Percentiles rank a stretch among this genome's conserved stretches.
phyloP scores from a whole-genome alignment of 2,888 invertebrate species.

The Calliphora vomitoria region DNA sequence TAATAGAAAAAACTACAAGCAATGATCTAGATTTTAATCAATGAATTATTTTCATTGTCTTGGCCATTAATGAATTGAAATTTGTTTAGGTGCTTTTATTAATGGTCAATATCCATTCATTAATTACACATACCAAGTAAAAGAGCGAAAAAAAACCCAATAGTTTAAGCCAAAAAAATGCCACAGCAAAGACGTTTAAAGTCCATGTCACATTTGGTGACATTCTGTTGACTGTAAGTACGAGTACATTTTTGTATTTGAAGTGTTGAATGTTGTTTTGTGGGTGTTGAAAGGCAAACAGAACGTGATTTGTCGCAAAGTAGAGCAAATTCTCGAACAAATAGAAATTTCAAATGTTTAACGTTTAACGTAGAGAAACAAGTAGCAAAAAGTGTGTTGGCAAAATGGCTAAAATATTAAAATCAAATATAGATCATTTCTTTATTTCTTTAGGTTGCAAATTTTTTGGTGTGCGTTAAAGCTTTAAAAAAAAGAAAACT shows the following conservation, averaged over 20 bases:
- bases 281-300: conserved; percentile 68
- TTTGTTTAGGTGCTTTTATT: conserved; percentile 15
- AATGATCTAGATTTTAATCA: conserved; percentile 67
- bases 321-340: conserved; percentile 71
- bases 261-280: conserved; percentile 21
- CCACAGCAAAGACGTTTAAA: conserved; percentile 51
- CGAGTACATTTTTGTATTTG: not conserved
- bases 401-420: conserved; percentile 52
- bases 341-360: conserved; percentile 55
- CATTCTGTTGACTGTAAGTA: conserved; percentile 36
- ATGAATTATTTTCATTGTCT: conserved; percentile 54
- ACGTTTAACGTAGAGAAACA: not conserved
- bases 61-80: conserved; percentile 11
- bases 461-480: conserved; percentile 32
- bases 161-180: conserved; percentile 12
- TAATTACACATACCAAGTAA: conserved; percentile 20
- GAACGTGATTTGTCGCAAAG: conserved; percentile 74
- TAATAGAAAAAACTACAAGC: not conserved
- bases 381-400: not conserved
- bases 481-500: not conserved
- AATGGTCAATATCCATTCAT: conserved; percentile 58
- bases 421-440: conserved; percentile 65
- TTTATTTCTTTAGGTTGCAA: conserved; percentile 48
- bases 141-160: conserved; percentile 58
- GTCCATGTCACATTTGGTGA: conserved; percentile 65